phyloP scores from a whole-genome alignment of 2,888 invertebrate species.

The Campoletis raptor region DNA sequence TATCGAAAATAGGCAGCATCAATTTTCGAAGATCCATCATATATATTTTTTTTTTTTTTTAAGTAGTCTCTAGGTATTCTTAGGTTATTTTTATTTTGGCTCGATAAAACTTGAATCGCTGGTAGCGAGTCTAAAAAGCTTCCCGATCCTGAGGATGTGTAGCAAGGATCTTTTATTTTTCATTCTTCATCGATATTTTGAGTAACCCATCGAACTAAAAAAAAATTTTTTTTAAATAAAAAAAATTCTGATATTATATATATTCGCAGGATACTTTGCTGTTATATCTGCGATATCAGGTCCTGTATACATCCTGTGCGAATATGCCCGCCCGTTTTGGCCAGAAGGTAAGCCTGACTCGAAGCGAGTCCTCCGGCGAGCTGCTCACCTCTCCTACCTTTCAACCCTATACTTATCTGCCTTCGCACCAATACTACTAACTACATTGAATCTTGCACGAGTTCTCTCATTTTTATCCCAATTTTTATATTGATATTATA shows the following conservation, averaged over 20 bases:
- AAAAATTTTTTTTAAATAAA: too few relatives aligned
- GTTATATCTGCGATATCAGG: constrained; percentile 29
- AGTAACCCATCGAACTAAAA: constrained; percentile 1
- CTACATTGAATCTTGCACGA: constrained; percentile 14
- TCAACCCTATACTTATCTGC: constrained; percentile 83
- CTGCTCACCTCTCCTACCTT: constrained; percentile 75
- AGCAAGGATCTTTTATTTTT: not conserved
- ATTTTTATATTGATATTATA: constrained; percentile 14
- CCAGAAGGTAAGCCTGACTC: constrained; percentile 66
- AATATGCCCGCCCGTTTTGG: constrained; percentile 59
- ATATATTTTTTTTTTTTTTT: not conserved
- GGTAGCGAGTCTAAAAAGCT: not conserved
- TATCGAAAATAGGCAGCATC: not conserved
- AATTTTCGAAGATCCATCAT: constrained; percentile 12
- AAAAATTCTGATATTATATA: not conserved
- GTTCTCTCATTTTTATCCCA: constrained; percentile 12
- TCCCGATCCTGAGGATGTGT: not conserved
- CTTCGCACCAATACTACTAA: constrained; percentile 69
- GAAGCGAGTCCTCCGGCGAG: constrained; percentile 66
- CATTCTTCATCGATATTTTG: not conserved
- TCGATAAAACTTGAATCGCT: constrained; percentile 2
- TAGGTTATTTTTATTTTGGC: not conserved
- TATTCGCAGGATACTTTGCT: not conserved
- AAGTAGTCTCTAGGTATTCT: not conserved
- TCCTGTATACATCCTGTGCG: constrained; percentile 20